Conservation (phyloP, 2,888 invertebrate genomes). For the Archips crataeganus region DNA sequence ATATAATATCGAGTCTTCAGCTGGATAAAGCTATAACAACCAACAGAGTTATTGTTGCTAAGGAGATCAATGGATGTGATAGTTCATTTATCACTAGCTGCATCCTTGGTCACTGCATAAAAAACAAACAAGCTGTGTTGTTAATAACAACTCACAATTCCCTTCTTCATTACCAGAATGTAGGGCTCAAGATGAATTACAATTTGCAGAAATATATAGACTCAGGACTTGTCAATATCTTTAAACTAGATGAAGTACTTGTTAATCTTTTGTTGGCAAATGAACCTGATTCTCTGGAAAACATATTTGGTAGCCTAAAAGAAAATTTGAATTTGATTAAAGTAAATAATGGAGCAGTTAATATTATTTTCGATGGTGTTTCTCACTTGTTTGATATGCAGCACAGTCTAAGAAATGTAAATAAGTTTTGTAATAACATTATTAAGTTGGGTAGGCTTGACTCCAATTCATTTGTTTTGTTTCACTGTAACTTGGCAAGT, state of each 20-base stretch:
- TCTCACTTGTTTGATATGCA: conserved; percentile 90
- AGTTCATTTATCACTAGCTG: conserved; percentile 90
- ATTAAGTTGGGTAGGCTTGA: conserved; percentile 65
- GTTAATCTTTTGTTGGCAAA: conserved; percentile 55
- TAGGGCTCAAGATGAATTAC: conserved; percentile 90
- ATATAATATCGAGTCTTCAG: conserved; percentile 87
- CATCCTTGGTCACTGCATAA: conserved; percentile 87
- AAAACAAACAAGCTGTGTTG: conserved; percentile 86
- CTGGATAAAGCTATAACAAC: conserved; percentile 85
- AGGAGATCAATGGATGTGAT: conserved; percentile 90
- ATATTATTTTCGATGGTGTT: conserved; percentile 90
- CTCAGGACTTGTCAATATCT: conserved; percentile 64
- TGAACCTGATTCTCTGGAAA: conserved; percentile 64
- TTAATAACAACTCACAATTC: conserved; percentile 90
- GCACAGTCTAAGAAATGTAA: conserved; percentile 81
- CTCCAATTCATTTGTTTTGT: conserved; percentile 74
- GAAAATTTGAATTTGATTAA: conserved; percentile 67
- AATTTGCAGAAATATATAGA: conserved; percentile 85
- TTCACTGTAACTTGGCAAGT: conserved; percentile 86
- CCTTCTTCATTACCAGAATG: conserved; percentile 90
- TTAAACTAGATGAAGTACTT: conserved; percentile 65
- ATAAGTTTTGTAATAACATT: conserved; percentile 78
- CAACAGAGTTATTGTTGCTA: conserved; percentile 87
- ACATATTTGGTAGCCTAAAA: conserved; percentile 72
- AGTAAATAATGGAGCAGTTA: conserved; percentile 72